phyloP scores from a whole-genome alignment of 2,113 vertebrate species.

The Chascanopsetta lugubris region DNA sequence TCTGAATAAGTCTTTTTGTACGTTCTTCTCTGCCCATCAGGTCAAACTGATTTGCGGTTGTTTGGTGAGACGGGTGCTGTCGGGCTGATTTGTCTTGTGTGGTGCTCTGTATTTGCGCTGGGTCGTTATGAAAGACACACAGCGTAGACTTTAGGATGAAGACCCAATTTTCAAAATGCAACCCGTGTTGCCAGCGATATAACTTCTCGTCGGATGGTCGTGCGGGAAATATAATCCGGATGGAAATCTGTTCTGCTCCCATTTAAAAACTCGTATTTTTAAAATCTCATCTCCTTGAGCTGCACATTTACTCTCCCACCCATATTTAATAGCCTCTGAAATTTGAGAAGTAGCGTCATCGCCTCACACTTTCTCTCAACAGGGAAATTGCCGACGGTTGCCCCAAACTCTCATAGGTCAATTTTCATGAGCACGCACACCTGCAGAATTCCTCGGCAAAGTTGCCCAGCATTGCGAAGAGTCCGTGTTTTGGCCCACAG shows the following conservation, averaged over 20 bases:
- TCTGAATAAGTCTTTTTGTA: too few relatives aligned
- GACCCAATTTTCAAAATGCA: not conserved
- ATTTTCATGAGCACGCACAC: too few relatives aligned
- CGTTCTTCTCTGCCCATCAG: too few relatives aligned
- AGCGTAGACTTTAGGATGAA: not conserved
- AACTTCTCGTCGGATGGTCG: not conserved
- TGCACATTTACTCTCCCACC: not conserved
- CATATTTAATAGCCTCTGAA: not conserved
- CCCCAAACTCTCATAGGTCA: not conserved
- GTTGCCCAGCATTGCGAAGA: too few relatives aligned
- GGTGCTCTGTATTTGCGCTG: not conserved
- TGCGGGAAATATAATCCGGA: not conserved
- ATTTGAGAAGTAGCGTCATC: not conserved
- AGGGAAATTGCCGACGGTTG: not conserved
- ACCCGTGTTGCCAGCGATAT: not conserved
- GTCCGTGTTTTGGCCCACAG: too few relatives aligned
- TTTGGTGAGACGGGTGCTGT: slow-evolving; percentile 1
- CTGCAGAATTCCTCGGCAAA: too few relatives aligned
- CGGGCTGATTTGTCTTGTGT: not conserved
- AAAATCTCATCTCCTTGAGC: not conserved
- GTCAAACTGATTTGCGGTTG: too few relatives aligned
- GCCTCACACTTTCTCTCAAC: not conserved
- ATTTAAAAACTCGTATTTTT: not conserved
- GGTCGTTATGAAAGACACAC: not conserved
- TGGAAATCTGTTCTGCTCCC: not conserved